Base-by-base conservation (phyloP, 2,888 invertebrate species). In the Drosophila tanythrix region DNA sequence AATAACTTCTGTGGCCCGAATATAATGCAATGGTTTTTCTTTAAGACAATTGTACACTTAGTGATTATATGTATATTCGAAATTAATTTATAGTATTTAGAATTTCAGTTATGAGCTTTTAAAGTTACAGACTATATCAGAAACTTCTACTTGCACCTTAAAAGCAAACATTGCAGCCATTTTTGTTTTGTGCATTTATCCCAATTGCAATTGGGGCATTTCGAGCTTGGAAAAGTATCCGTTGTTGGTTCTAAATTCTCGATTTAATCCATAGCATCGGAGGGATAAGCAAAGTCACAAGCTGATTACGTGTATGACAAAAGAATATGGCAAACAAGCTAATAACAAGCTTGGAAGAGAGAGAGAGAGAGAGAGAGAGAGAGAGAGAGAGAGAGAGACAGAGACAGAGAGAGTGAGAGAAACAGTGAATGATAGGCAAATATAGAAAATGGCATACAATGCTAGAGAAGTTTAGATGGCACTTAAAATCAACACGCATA, bases 311-410 rank as follows among this genome's bases (percentile, higher is more conserved):
- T 67, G 81, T 63, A 76, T 76, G 59, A 60, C 57, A 50, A 50
- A 61, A 58, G 61, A 61, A 70, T 66, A 76, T 81, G 78, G 77
- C 65, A 61, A 74, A 77, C 81, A 81, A 74, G 74, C 70, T 77
- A 81, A 81, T 77, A 79, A 79, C 81, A 79, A 66, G 65, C 48
- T 72, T 46, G 13, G 3, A 31, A 18, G n/a, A n/a, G n/a, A n/a
- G n/a, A n/a, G n/a, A n/a, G n/a, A n/a, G n/a, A n/a, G n/a, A n/a
- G n/a, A n/a, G n/a, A 35, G 6, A n/a, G 1, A 46, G 35, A 18
- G 38, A 8, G 13, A 38, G n/a, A 46, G 1, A 62, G 21, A 11
- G 27, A 11, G 25, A 40, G 40, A 8, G 21, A 52, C 8, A 11
- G 36, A 58, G 13, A n/a, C n/a, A 38, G 40, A 2, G 36, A 2